Evolutionary conservation across 2,888 invertebrate genomes (phyloP).

Genomic region (Tetrapedia diversipes): DNA sequence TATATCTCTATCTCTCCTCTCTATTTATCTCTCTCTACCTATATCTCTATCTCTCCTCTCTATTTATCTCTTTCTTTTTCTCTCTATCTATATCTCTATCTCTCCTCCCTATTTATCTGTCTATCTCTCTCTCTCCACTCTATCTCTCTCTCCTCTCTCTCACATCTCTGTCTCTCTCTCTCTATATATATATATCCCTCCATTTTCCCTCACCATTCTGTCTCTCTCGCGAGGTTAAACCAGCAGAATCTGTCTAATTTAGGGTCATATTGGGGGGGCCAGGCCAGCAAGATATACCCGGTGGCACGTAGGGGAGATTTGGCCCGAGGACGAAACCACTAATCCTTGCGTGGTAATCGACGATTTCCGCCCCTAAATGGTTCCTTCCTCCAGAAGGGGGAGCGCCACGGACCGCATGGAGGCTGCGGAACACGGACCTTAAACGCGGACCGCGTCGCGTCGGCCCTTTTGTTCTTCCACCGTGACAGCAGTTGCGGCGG

Average conservation of each 20-base stretch:
- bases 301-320: constrained; percentile 64
- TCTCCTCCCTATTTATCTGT: too few relatives aligned
- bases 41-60: too few relatives aligned
- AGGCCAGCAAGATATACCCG: constrained; percentile 59
- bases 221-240: constrained; percentile 57
- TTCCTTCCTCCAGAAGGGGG: constrained; percentile 38
- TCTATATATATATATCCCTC: too few relatives aligned
- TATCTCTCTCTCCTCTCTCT: too few relatives aligned
- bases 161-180: too few relatives aligned
- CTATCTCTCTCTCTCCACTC: too few relatives aligned
- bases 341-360: constrained; percentile 76
- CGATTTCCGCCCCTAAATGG: constrained; percentile 75
- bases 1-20: too few relatives aligned
- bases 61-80: too few relatives aligned
- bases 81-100: too few relatives aligned
- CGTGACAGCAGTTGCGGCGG: constrained; percentile 37
- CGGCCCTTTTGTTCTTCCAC: constrained; percentile 62
- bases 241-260: constrained; percentile 65
- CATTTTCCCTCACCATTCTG: too few relatives aligned
- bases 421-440: constrained; percentile 55
- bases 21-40: too few relatives aligned
- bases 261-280: constrained; percentile 61
- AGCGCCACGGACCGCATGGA: constrained; percentile 4
- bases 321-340: constrained; percentile 73
- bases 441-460: constrained; percentile 19